Percentiles rank a stretch among this genome's conserved stretches.
phyloP scores from a whole-genome alignment of 2,888 invertebrate genomes.

The Shargacucullia verbasci region DNA sequence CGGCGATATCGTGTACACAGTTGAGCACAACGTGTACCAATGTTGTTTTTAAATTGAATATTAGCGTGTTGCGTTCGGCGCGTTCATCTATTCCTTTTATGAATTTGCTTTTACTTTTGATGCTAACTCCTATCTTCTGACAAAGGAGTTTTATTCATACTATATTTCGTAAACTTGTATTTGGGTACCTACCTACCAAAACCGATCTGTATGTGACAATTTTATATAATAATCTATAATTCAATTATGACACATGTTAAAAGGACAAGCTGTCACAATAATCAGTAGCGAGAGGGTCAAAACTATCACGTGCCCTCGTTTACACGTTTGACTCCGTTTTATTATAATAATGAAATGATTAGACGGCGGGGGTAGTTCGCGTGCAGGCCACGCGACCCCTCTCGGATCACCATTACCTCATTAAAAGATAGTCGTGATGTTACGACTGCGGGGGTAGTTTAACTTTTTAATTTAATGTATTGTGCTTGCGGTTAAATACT shows the following conservation, averaged over 20 bases:
- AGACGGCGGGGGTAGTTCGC: slow-evolving; percentile 71
- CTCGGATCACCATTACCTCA: slow-evolving; percentile 80
- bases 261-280: slow-evolving; percentile 51
- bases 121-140: neutral
- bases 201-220: too few relatives aligned
- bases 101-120: slow-evolving; percentile 12
- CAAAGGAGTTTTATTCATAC: neutral
- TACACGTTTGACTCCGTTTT: slow-evolving; percentile 85
- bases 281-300: slow-evolving; percentile 64
- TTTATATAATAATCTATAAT: neutral
- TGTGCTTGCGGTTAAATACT: slow-evolving; percentile 66
- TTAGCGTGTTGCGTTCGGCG: slow-evolving; percentile 20
- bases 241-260: slow-evolving; percentile 32
- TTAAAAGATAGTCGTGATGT: slow-evolving; percentile 78
- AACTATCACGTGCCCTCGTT: slow-evolving; percentile 81
- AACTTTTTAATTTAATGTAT: slow-evolving; percentile 85
- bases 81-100: slow-evolving; percentile 15
- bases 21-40: slow-evolving; percentile 23
- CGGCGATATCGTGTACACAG: slow-evolving; percentile 42
- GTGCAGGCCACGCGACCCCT: slow-evolving; percentile 70
- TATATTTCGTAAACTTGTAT: too few relatives aligned
- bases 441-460: slow-evolving; percentile 70
- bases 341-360: slow-evolving; percentile 87
- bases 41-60: slow-evolving; percentile 45
- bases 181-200: too few relatives aligned